These are phyloP conservation scores for Cathartes aura DNA, from an alignment of 2,113 vertebrate genomes.

Conservation along the genomic window DNA sequence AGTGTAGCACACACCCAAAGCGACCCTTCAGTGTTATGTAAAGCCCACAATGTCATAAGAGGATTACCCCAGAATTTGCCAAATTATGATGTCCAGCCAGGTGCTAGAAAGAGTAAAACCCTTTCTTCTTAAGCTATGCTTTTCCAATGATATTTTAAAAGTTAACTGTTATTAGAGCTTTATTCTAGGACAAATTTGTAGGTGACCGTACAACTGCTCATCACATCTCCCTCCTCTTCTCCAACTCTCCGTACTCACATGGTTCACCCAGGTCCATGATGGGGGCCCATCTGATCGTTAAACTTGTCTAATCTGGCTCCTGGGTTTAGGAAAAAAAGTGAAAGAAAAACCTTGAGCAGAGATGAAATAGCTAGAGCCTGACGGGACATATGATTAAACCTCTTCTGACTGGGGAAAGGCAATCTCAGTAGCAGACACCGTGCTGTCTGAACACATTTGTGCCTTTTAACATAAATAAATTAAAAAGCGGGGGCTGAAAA, in stretches of 20 bases:
- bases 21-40: fast-evolving
- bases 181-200: neutral
- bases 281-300: fast-evolving
- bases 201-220: neutral
- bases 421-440: neutral
- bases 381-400: neutral
- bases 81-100: neutral
- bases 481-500: neutral
- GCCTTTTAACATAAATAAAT: constrained; percentile 38
- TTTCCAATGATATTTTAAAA: neutral
- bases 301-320: neutral
- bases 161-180: neutral
- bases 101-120: neutral
- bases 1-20: neutral
- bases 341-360: neutral
- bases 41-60: neutral
- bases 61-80: neutral
- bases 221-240: neutral
- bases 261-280: neutral
- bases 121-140: neutral
- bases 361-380: neutral
- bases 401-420: neutral
- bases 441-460: neutral
- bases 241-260: fast-evolving
- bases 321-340: neutral